Evolutionary conservation across 2,113 vertebrate genomes (phyloP), one percentile per base, ranked within the genome.

Genomic region (Rhinogobius similis): DNA sequence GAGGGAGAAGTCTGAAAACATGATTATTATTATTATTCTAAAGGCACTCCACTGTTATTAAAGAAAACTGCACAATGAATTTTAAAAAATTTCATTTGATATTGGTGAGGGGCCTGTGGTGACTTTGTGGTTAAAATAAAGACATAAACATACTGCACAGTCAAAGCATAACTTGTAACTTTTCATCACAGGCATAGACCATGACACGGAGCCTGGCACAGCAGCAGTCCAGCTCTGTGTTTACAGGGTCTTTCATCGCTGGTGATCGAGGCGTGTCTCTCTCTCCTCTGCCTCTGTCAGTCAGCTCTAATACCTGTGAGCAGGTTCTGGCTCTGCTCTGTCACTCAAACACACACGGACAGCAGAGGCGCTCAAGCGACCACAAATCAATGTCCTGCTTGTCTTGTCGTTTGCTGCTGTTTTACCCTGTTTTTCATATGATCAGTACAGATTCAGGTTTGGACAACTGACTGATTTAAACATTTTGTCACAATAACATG

Each of bases 221-320:
- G 68, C 20, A 67, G 62, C 69, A 55, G 79, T 81, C 72, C 4
- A 38, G 73, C 64, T 84, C 62, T 58, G 26, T 39, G 62, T 69
- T 23, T 72, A 59, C 20, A 0, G 43, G 23, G 41, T 67, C 59
- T 39, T 38, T 75, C 76, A 82, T 78, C 44, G 18, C 66, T 61
- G 70, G 58, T 89, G 85, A 90, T 75, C 83, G 85, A 87, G 82
- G 76, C 84, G 71, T 77, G 83, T 87, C 86, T 84, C 82, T 74
- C 75, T 73, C 78, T 76, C 75, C 78, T 85, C 83, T 74, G 76
- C 86, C 11, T 14, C 86, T 86, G 90, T 86, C 91, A 88, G 53
- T 91, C 87, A 87, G 75, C 87, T 70, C 48, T 79, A 86, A 87
- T 86, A 87, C 88, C 84, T 87, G 81, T 80, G 83, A 77, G 87